Evolutionary conservation across 2,113 vertebrate species (phyloP), one percentile per base, ranked within the genome.

Genomic region (Stomatorhinus ivindoensis): DNA sequence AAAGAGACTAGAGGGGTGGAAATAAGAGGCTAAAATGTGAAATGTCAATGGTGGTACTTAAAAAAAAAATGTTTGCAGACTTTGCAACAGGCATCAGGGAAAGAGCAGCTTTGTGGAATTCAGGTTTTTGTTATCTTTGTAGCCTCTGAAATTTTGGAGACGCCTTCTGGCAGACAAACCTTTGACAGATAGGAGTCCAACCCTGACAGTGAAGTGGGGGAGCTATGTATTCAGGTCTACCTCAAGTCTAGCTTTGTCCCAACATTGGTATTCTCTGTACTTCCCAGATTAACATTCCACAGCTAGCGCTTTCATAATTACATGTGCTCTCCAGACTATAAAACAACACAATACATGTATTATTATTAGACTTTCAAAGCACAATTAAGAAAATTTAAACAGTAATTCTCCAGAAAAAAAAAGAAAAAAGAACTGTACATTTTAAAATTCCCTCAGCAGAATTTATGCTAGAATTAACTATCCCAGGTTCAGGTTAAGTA

Each of bases 51-150:
- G 44, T 15, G n/a, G 46, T 47, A n/a, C 83, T 50, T 86, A 8
- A 86, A 80, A 80, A 76, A 80, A 48, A 85, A 85, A 21, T 24
- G 44, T 85, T 85, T 85, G 46, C 82, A 13, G 82, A 85, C 42
- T 85, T 46, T 44, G 46, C 42, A 85, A 24, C 48, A 48, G 35
- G 39, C 82, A 21, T 85, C 82, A 48, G 42, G 35, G 82, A 85
- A 48, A 48, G 82, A 48, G 44, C 44, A 48, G 82, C 44, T 85
- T 85, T 85, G 82, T n/a, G 82, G 84, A 47, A 31, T 51, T 27
- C 84, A 51, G 84, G 46, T 48, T 48, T 31, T 35, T 86, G 84
- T 86, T 51, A 51, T 86, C 84, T 86, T 51, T 35, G 84, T n/a
- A 31, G 84, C 24, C 13, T 47, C 84, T 51, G 82, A 85, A 86